Percentiles rank a stretch among this genome's conserved stretches.
These are phyloP conservation scores for Orbicella faveolata DNA, from an alignment of 64 coral and sea anemone genomes.

Conservation along the genomic window DNA sequence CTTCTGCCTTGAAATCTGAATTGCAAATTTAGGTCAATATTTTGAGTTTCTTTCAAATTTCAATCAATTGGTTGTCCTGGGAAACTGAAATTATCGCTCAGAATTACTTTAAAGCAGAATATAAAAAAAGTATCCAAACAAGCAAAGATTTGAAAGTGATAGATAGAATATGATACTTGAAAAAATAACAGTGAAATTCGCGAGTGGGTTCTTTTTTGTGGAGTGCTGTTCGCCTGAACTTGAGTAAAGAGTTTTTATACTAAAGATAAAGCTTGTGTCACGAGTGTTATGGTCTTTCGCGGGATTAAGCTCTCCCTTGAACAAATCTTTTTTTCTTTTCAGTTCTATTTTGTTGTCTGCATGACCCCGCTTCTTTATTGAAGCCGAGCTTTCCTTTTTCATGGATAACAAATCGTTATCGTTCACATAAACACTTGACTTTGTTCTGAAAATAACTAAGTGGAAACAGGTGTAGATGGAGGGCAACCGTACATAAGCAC, in stretches of 20 bases:
- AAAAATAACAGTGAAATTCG: not conserved
- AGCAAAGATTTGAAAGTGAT: not conserved
- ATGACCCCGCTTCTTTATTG: not conserved
- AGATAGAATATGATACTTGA: not conserved
- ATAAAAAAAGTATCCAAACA: not conserved
- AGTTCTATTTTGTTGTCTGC: not conserved
- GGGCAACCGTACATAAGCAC: not conserved
- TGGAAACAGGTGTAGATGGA: not conserved
- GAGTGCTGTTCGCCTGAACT: not conserved
- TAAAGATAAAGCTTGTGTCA: no score
- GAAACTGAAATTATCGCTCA: conserved; percentile 7
- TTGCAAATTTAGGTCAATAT: conserved; percentile 24
- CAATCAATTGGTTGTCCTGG: conserved; percentile 13
- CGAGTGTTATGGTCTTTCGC: no score
- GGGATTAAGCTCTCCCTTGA: no score
- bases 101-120: not conserved
- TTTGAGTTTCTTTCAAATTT: not conserved
- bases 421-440: not conserved
- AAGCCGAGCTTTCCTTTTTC: not conserved
- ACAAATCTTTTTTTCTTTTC: not conserved
- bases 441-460: not conserved
- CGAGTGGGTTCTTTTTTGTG: not conserved
- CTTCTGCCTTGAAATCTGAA: conserved; percentile 3
- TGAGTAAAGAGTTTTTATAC: not conserved
- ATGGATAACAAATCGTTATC: not conserved